Evolutionary conservation across 2,888 invertebrate species (phyloP), one percentile per base, ranked within the genome.

Genomic region (Candidula unifasciata): DNA sequence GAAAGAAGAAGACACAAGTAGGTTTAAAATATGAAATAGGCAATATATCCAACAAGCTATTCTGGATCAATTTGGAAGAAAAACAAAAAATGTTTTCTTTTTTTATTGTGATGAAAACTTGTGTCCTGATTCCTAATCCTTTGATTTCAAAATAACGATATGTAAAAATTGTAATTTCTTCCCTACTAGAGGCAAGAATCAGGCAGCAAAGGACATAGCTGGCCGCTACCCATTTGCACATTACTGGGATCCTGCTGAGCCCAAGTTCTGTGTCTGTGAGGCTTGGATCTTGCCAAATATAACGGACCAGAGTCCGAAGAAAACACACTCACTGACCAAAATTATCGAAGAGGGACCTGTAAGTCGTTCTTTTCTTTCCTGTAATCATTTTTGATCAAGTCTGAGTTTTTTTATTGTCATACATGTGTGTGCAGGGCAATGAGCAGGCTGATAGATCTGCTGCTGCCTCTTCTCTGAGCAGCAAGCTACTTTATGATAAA

Each of bases 191-290:
- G 93, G 92, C 54, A 91, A 91, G 87, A 91, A 91, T 89, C 94
- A 94, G 87, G 93, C 93, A 66, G 94, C 94, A 16, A 93, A 93
- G 86, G 93, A 94, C 87, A 92, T 95, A 2, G 94, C 94, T 66
- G 95, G 95, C 57, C 93, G 95, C 87, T 94, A 95, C 87, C 95
- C 96, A 0, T 94, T 95, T 2, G 93, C 94, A 33, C 95, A 96
- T 90, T 95, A 96, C 92, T 99, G 99, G 99, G 98, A 99, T 93
- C 94, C 95, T 35, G 96, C 96, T 89, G 99, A 99, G 93, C 95
- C 97, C 0, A 95, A 97, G 89, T 95, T 99, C 86, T 94, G 99
- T 24, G 96, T 97, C 54, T 96, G 97, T 91, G 97, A 98, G 92
- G 97, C 97, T n/a, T 95, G 95, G 90, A 91, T 95, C 82, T 94